A percentile compares a stretch with the other conserved stretches of the same genome.
Evolutionary conservation across 2,888 invertebrate species (phyloP).

Genomic region (Drosophila peninsularis): DNA sequence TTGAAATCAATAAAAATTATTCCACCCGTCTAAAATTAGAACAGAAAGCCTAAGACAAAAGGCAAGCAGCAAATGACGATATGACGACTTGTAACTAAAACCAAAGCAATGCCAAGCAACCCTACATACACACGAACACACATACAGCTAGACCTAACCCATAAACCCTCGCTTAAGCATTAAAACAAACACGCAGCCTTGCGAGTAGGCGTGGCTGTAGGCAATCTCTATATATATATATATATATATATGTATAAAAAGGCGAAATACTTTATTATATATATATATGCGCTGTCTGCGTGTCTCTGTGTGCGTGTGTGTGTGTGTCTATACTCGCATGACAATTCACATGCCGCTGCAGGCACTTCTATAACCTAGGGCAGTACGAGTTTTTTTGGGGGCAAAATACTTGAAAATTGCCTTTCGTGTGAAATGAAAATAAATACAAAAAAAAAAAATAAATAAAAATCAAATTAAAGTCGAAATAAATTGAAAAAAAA

Average conservation of each 20-base stretch:
- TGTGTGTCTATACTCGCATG: constrained; percentile 53
- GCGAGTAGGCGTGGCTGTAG: constrained; percentile 17
- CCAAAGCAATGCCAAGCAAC: constrained; percentile 32
- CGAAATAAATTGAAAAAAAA: constrained; percentile 14
- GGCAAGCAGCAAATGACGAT: constrained; percentile 23
- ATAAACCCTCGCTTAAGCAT: constrained; percentile 4
- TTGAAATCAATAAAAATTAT: constrained; percentile 83
- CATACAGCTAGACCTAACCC: neutral
- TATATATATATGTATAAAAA: neutral
- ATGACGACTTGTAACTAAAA: constrained; percentile 28
- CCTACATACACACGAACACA: neutral
- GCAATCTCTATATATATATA: constrained; percentile 11
- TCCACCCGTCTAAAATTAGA: constrained; percentile 84
- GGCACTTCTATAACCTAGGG: constrained; percentile 1
- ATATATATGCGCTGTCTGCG: constrained; percentile 15
- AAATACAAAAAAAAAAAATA: constrained; percentile 52
- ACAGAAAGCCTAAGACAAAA: constrained; percentile 54
- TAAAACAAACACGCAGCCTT: constrained; percentile 38
- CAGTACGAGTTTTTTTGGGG: constrained; percentile 6
- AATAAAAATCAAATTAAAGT: constrained; percentile 26
- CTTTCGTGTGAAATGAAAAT: constrained; percentile 34
- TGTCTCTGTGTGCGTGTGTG: neutral
- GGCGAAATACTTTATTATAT: constrained; percentile 20
- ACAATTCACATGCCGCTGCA: constrained; percentile 60
- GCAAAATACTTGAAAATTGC: constrained; percentile 19